Evolutionary conservation across 2,113 vertebrate species (phyloP), one percentile per base, ranked within the genome.

Genomic region (Lepisosteus oculatus): DNA sequence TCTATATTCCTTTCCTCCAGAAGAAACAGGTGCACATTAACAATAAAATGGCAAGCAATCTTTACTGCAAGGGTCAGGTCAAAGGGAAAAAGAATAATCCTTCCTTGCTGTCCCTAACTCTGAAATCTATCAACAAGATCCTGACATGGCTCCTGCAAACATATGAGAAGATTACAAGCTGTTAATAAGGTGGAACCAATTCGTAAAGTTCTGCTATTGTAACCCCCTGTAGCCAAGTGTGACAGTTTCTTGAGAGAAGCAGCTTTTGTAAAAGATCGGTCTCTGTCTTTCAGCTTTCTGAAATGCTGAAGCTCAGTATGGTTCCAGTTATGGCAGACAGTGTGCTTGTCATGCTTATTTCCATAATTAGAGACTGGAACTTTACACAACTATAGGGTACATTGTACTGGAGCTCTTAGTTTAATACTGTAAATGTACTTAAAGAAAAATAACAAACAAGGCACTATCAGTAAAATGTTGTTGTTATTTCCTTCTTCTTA

Each of bases 151-250:
- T 72, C 73, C 68, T 75, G 55, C 84, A 85, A 91, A 87, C 92
- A 93, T 93, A 98, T 95, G 95, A 97, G 95, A 95, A 94, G 93
- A 95, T 95, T 92, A 98, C 96, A 92, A 94, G 93, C 95, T 95
- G 93, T 94, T 98, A 98, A 98, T 97, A 96, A 92, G 92, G 94
- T 89, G 95, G 94, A 96, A 97, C 96, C 93, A 94, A 96, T 98
- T 57, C 72, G 83, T 93, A 92, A 94, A 93, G 89, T 85, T 77
- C 0, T 70, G 77, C 84, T 77, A 85, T 85, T 88, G 87, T 93
- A 76, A 84, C 83, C 86, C 83, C 84, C 92, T 92, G 93, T 93
- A 88, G 93, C 90, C 93, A 85, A 88, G 93, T 88, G 90, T 93
- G 85, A 79, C 88, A 84, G 83, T 93, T 92, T 91, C 93, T 93